phyloP scores from a whole-genome alignment of 2,113 vertebrate genomes.

The Sinocyclocheilus anophthalmus region DNA sequence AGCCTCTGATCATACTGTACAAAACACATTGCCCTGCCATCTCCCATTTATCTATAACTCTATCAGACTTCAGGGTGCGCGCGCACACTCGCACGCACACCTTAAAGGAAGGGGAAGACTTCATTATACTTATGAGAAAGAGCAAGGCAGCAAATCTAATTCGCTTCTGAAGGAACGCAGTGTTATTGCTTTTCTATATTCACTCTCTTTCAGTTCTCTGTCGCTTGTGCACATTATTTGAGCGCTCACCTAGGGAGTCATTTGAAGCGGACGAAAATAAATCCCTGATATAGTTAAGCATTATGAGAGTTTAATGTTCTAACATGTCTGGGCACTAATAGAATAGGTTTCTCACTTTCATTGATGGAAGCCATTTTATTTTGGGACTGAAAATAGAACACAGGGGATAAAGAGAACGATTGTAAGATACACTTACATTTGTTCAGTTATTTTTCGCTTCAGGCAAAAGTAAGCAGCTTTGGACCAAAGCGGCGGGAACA shows the following conservation, averaged over 20 bases:
- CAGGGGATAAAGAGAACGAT: slow-evolving; percentile 39
- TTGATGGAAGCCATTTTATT: slow-evolving; percentile 56
- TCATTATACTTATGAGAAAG: slow-evolving; percentile 73
- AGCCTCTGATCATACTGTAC: slow-evolving; percentile 25
- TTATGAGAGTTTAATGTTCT: slow-evolving; percentile 73
- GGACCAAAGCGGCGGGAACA: neutral
- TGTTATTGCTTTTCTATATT: slow-evolving; percentile 71
- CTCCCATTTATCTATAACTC: slow-evolving; percentile 51
- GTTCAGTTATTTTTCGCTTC: slow-evolving; percentile 7
- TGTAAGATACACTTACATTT: slow-evolving; percentile 39
- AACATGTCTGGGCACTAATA: slow-evolving; percentile 69
- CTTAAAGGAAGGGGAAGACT: slow-evolving; percentile 59
- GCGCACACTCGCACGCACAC: neutral
- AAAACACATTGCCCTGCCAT: slow-evolving; percentile 44
- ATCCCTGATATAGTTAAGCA: slow-evolving; percentile 67
- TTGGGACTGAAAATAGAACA: slow-evolving; percentile 46
- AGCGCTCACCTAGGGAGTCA: slow-evolving; percentile 64
- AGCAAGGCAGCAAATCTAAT: slow-evolving; percentile 70
- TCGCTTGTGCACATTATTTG: slow-evolving; percentile 60
- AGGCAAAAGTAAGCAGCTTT: slow-evolving; percentile 35
- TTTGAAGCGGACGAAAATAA: slow-evolving; percentile 68
- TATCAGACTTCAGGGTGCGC: neutral
- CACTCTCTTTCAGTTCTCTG: slow-evolving; percentile 38
- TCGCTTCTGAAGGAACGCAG: slow-evolving; percentile 57
- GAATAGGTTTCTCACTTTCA: slow-evolving; percentile 65